Evolutionary conservation across 2,113 vertebrate species (phyloP), one percentile per base, ranked within the genome.

Genomic region (Phalacrocorax pelagicus): DNA sequence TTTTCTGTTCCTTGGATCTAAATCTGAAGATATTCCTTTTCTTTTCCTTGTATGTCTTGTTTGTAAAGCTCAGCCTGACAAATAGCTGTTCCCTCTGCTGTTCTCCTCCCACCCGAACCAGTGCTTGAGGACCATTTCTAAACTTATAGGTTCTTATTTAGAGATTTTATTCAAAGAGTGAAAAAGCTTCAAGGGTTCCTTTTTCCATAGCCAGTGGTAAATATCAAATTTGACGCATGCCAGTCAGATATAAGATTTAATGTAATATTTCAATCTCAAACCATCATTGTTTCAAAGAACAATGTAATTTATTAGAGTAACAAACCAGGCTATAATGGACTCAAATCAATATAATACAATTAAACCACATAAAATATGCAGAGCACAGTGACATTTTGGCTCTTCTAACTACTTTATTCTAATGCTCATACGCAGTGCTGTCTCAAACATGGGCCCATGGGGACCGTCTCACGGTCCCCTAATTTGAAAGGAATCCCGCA

Each of bases 281-380:
- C 83, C 62, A 92, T 90, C 86, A 71, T 81, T 87, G 87, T 94
- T 94, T 92, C 74, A 96, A 93, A 95, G 95, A 94, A 95, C 94
- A 96, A 74, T 92, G 72, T 94, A 96, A 95, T 97, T 96, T 96
- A 97, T 96, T 92, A 92, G 85, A 88, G 92, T 96, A 84, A 95
- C 77, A 96, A 93, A 96, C 78, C 77, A 86, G 91, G 70, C 81
- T 97, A 88, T 96, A 96, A 97, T 96, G 94, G 90, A 93, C 79
- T 97, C 75, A 81, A 93, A 97, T 96, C 96, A 95, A 96, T 97
- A 96, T 78, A 94, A 92, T 94, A 75, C 91, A 96, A 95, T 94
- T 97, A 96, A 97, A 94, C 87, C 71, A 63, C 78, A 94, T 97
- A 80, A 97, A 96, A 97, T 96, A 97, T 97, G 94, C 95, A 94